Conservation (phyloP, 2,113 vertebrate species). For the Butorides virescens region DNA sequence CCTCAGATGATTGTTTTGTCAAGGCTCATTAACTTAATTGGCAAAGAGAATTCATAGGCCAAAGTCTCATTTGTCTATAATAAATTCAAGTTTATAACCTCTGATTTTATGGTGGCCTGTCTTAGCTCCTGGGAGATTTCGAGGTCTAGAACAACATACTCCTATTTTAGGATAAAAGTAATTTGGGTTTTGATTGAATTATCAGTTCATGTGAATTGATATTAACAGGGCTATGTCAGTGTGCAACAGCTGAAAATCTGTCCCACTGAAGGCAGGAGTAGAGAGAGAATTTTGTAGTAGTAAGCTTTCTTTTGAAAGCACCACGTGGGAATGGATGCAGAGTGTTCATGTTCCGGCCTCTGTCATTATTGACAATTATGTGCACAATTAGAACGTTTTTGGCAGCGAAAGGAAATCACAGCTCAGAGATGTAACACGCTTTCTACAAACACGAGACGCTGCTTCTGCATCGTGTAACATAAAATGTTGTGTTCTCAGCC, state of each 20-base stretch:
- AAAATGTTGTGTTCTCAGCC: neutral
- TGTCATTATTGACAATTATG: neutral
- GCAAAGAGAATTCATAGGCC: conserved; percentile 24
- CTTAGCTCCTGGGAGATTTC: neutral
- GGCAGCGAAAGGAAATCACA: neutral
- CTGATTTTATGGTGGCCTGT: neutral
- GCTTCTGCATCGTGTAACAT: neutral
- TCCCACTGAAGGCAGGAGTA: neutral
- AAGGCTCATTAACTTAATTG: conserved; percentile 50
- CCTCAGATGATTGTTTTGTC: conserved; percentile 31
- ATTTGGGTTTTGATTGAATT: neutral
- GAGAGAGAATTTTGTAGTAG: neutral
- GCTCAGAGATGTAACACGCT: neutral
- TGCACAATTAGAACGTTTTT: neutral
- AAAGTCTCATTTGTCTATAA: conserved; percentile 8
- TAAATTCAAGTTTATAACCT: conserved; percentile 16
- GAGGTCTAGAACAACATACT: neutral
- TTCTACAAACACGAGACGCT: neutral
- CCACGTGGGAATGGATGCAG: neutral
- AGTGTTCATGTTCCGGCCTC: neutral
- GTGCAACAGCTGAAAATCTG: neutral
- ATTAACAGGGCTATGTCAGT: neutral
- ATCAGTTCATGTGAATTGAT: neutral
- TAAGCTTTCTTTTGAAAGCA: neutral
- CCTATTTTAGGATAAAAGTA: neutral